Evolutionary conservation across 2,113 vertebrate species (phyloP).

Genomic region (Colinus virginianus): DNA sequence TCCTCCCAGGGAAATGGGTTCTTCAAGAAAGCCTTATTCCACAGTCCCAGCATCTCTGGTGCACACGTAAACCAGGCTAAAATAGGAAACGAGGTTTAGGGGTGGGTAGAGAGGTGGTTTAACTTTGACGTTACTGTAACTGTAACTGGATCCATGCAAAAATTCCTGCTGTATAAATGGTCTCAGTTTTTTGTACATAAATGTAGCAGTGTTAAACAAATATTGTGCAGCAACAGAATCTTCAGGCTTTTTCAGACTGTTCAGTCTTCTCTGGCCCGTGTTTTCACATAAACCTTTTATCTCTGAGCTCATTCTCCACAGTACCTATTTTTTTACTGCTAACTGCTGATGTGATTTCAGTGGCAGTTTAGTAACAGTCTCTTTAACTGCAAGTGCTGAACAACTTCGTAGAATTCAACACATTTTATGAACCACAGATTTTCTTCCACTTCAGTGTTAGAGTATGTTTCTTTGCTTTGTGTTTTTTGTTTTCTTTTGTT

Average conservation of each 20-base stretch:
- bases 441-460: neutral
- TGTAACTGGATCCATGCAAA: neutral
- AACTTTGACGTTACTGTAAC: neutral
- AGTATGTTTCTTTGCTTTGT: neutral
- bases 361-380: neutral
- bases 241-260: neutral
- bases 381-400: neutral
- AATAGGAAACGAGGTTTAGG: neutral
- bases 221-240: neutral
- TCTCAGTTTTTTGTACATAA: neutral
- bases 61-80: neutral
- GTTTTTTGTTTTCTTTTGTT: too few species aligned
- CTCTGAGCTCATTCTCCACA: neutral
- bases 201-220: neutral
- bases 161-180: neutral
- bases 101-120: neutral
- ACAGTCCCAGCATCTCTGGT: neutral
- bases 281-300: neutral
- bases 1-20: neutral
- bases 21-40: neutral
- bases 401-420: neutral
- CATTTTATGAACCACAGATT: neutral
- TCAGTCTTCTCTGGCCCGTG: neutral
- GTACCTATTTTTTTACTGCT: neutral
- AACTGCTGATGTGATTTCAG: neutral